Evolutionary conservation across 37 sponge, comb jelly and placozoan species (phyloP), one percentile per base, ranked within the genome.

Genomic region (Crambe crambe): DNA sequence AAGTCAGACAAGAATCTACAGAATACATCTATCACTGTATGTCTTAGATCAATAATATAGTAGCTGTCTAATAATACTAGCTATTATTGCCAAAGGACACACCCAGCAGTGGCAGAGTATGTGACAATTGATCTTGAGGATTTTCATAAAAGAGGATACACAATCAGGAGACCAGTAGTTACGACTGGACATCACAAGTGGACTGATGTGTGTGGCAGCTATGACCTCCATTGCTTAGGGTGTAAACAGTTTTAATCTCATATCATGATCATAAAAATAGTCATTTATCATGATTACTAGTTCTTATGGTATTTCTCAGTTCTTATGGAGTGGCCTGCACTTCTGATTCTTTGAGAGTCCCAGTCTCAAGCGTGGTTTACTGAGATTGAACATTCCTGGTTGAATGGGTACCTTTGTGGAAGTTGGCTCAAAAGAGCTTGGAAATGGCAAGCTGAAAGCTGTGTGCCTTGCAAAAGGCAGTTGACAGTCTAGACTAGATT

Each of bases 321-420:
- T 70, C 1, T 12, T 41, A 41, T 77, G 77, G 20, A 82, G 82
- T 44, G 79, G 68, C 54, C 34, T 66, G 27, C 74, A 77, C 30
- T 41, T 75, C 56, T 80, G 73, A 2, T 37, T 79, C 57, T 71
- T 84, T 23, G 92, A 92, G 35, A 92, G 81, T 1, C 92, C 92
- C 31, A 92, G 75, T n/a, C 92, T 70, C 43, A 92, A 72, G n/a
- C 42, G 83, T 47, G 92, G 85, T 59, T 37, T 83, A 30, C 68
- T 26, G 26, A 84, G 72, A 68, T 86, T 86, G 37, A 88, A n/a
- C n/a, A n/a, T n/a, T n/a, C n/a, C n/a, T n/a, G n/a, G n/a, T n/a
- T n/a, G n/a, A n/a, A n/a, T n/a, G n/a, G n/a, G n/a, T n/a, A n/a
- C n/a, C n/a, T n/a, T n/a, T n/a, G n/a, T n/a, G n/a, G n/a, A n/a